These are phyloP conservation scores for Microtus californicus DNA, from an alignment of 2,797 vertebrate species.

Conservation along the genomic window DNA sequence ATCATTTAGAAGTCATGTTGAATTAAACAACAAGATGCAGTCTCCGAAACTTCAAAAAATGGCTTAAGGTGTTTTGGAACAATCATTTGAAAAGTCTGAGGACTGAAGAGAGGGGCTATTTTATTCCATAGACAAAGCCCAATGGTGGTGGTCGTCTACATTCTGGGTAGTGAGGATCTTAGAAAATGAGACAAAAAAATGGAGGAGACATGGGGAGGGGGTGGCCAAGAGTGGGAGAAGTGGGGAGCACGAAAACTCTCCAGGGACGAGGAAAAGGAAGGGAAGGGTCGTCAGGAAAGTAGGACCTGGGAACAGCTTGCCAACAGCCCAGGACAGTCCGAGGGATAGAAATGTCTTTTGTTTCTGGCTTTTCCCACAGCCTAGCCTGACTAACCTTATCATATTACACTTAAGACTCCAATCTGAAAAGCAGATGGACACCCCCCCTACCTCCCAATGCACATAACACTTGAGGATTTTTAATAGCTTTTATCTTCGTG, in stretches of 20 bases:
- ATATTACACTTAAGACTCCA: background rate
- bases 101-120: background rate
- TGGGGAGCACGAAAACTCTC: background rate
- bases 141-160: background rate
- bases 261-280: background rate
- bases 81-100: background rate
- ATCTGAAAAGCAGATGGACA: background rate
- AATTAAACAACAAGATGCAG: background rate
- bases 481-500: background rate
- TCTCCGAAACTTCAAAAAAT: background rate
- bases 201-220: rapidly evolving
- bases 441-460: background rate
- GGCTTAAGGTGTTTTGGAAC: background rate
- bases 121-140: background rate
- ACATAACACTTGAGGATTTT: background rate
- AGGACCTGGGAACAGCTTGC: too few species aligned
- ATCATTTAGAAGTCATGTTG: background rate
- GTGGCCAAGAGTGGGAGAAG: background rate
- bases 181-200: background rate
- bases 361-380: background rate
- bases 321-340: rapidly evolving
- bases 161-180: background rate
- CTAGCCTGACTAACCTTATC: background rate
- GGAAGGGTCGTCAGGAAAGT: background rate
- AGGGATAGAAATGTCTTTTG: background rate